These are phyloP conservation scores for Chromobotia macracanthus DNA, from an alignment of 2,797 vertebrate genomes.

Conservation along the genomic window DNA sequence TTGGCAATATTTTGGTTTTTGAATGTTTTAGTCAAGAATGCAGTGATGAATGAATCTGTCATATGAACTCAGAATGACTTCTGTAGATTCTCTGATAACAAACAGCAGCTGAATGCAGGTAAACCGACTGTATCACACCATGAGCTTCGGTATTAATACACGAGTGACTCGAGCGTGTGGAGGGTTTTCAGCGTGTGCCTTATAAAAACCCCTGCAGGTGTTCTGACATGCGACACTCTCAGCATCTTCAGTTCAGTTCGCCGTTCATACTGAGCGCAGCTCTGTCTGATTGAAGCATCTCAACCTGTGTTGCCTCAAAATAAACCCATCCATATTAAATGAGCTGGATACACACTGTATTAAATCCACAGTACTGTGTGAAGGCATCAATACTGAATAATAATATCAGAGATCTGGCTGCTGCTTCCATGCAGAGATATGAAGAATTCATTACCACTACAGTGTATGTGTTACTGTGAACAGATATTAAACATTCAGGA, in stretches of 20 bases:
- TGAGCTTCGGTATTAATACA: slow-evolving; percentile 1
- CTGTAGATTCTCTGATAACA: background rate
- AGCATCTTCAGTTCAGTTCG: background rate
- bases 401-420: background rate
- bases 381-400: slow-evolving; percentile 39
- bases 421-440: background rate
- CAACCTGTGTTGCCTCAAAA: slow-evolving; percentile 20
- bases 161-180: slow-evolving; percentile 27
- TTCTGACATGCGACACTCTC: too few species aligned
- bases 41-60: too few species aligned
- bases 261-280: background rate
- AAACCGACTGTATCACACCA: background rate
- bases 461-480: too few species aligned
- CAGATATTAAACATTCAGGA: too few species aligned
- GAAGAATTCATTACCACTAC: too few species aligned
- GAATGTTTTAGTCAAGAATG: too few species aligned
- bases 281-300: slow-evolving; percentile 9
- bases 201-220: too few species aligned
- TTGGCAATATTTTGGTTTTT: too few species aligned
- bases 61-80: too few species aligned
- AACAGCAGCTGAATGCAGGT: too few species aligned
- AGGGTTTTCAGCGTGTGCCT: background rate
- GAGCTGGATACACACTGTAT: slow-evolving; percentile 31
- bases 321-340: slow-evolving; percentile 43
- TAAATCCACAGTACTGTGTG: slow-evolving; percentile 8